Evolutionary conservation across 2,888 invertebrate genomes (phyloP).

Genomic region (Polydrusus cervinus): DNA sequence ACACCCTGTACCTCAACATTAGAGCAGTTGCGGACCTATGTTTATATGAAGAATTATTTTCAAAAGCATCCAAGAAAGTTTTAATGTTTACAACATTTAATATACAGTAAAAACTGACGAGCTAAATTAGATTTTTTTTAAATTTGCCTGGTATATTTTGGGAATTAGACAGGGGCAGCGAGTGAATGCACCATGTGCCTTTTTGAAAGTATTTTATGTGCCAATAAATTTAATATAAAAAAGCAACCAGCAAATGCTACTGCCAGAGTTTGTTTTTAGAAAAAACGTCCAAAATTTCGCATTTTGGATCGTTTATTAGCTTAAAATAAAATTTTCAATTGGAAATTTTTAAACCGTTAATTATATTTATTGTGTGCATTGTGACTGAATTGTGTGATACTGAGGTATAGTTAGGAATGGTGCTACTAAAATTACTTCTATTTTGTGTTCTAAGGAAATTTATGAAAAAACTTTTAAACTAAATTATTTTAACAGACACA

Average conservation of each 20-base stretch:
- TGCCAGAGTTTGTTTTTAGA: slow-evolving; percentile 63
- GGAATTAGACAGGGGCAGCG: slow-evolving; percentile 48
- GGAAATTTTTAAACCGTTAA: slow-evolving; percentile 22
- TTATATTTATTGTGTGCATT: slow-evolving; percentile 47
- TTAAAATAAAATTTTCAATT: slow-evolving; percentile 21
- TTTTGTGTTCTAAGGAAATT: slow-evolving; percentile 59
- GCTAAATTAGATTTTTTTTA: not conserved
- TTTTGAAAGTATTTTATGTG: slow-evolving; percentile 66
- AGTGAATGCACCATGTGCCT: slow-evolving; percentile 68
- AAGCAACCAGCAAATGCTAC: slow-evolving; percentile 70
- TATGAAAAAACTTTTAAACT: slow-evolving; percentile 56
- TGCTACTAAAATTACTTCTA: slow-evolving; percentile 55
- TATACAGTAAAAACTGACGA: too few species aligned
- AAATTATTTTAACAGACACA: not conserved
- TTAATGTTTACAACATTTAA: too few species aligned
- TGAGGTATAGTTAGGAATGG: slow-evolving; percentile 55
- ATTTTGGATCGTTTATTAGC: slow-evolving; percentile 25
- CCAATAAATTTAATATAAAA: slow-evolving; percentile 62
- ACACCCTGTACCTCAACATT: too few species aligned
- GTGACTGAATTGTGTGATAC: slow-evolving; percentile 55
- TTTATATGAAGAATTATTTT: too few species aligned
- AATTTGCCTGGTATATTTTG: slow-evolving; percentile 8
- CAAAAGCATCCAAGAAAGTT: too few species aligned
- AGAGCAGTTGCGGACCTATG: too few species aligned
- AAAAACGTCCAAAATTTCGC: slow-evolving; percentile 52